A percentile compares a stretch with the other conserved stretches of the same genome.
These are phyloP conservation scores for Pachyrhynchus sulphureomaculatus DNA, from an alignment of 1,140 invertebrate genomes.

Conservation along the genomic window DNA sequence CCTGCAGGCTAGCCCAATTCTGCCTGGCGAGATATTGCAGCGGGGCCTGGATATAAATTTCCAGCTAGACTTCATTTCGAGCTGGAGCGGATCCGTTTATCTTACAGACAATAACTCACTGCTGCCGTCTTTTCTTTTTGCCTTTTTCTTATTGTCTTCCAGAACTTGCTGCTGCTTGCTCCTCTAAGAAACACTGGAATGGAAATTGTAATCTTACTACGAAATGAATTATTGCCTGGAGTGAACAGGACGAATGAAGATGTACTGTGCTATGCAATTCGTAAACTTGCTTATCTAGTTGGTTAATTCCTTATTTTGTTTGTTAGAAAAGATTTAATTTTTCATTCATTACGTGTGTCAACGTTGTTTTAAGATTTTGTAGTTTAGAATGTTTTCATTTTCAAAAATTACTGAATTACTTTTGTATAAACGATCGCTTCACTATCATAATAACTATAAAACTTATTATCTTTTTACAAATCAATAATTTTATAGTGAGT, in stretches of 20 bases:
- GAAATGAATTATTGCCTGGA: slow-evolving; percentile 46
- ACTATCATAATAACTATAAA: no score
- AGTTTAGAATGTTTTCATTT: no score
- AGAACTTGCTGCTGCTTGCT: slow-evolving; percentile 38
- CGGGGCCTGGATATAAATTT: slow-evolving; percentile 46
- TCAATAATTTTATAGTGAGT: no score
- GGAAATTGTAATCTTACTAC: slow-evolving; percentile 49
- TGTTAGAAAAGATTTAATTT: no score
- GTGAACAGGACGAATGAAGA: slow-evolving; percentile 14
- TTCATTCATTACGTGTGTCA: no score
- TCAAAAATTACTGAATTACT: no score
- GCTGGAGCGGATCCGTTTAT: slow-evolving; percentile 52
- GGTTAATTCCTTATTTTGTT: no score
- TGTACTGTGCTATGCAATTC: slow-evolving; percentile 17
- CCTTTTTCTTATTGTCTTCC: slow-evolving; percentile 49
- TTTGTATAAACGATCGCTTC: no score
- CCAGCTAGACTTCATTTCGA: slow-evolving; percentile 53
- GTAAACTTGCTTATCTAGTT: slow-evolving; percentile 19
- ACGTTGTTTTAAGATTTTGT: no score
- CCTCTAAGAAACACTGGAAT: slow-evolving; percentile 46
- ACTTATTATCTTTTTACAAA: no score
- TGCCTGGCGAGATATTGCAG: slow-evolving; percentile 52
- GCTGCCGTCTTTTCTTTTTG: slow-evolving; percentile 49
- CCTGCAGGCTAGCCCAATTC: slow-evolving; percentile 48
- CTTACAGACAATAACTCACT: slow-evolving; percentile 53